These are phyloP conservation scores for Leptarthrus brevirostris DNA, from an alignment of 2,888 invertebrate genomes.

Conservation along the genomic window DNA sequence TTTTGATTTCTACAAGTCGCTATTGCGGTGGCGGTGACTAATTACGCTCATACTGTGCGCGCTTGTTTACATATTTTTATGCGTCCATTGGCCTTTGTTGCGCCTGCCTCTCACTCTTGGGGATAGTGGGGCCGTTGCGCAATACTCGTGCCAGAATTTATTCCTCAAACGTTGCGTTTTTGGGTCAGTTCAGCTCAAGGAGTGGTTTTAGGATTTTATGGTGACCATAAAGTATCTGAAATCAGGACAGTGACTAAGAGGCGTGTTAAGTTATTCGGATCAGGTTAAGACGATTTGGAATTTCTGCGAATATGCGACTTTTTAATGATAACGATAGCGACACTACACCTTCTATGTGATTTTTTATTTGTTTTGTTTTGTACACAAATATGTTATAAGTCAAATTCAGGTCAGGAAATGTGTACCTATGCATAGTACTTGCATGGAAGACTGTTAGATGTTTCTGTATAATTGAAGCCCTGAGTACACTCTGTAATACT, in stretches of 20 bases:
- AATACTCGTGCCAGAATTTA: background rate
- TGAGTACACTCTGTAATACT: too few relatives aligned
- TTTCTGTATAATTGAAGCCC: too few relatives aligned
- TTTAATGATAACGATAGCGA: background rate
- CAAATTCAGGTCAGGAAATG: too few relatives aligned
- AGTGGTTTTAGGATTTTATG: slow-evolving; percentile 40
- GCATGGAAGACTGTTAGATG: too few relatives aligned
- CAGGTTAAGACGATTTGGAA: slow-evolving; percentile 7
- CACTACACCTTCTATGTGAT: background rate
- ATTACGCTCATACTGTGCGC: background rate
- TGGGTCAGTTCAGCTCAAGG: slow-evolving; percentile 26
- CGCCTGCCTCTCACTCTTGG: background rate
- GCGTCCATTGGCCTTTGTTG: slow-evolving; percentile 2
- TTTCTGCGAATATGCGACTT: background rate
- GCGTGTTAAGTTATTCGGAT: slow-evolving; percentile 18
- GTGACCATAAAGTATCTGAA: slow-evolving; percentile 3
- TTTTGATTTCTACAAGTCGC: background rate
- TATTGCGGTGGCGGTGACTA: background rate
- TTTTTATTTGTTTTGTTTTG: background rate
- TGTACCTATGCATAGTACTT: too few relatives aligned
- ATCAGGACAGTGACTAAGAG: slow-evolving; percentile 33
- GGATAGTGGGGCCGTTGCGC: background rate
- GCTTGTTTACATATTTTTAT: background rate
- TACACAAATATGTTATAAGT: too few relatives aligned
- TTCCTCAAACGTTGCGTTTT: slow-evolving; percentile 4